These are phyloP conservation scores for Ennomos quercinarius DNA, from an alignment of 2,888 invertebrate species.

Conservation along the genomic window DNA sequence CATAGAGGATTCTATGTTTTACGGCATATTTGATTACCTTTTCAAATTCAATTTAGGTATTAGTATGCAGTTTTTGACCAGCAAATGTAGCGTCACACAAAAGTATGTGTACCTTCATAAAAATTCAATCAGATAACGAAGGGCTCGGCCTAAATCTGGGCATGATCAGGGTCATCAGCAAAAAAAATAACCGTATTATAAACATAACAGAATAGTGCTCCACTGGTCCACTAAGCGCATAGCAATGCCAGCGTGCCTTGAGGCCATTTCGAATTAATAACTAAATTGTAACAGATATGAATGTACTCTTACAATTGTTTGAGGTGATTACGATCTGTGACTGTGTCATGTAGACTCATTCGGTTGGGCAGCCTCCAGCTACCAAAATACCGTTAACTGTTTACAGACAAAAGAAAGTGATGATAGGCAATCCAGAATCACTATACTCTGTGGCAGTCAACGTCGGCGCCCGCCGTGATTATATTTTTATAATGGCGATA, in stretches of 20 bases:
- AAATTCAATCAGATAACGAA: conserved; percentile 58
- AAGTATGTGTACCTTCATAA: conserved; percentile 32
- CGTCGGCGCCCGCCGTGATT: background rate
- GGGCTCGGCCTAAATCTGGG: conserved; percentile 62
- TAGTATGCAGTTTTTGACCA: background rate
- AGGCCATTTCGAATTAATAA: conserved; percentile 64
- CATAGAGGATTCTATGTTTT: no score
- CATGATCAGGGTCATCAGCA: conserved; percentile 67
- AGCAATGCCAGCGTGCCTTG: conserved; percentile 56
- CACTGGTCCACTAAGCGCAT: conserved; percentile 76
- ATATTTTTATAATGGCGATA: no score
- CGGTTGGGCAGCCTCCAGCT: conserved; percentile 7
- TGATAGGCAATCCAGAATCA: conserved; percentile 1
- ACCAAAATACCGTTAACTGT: conserved; percentile 19
- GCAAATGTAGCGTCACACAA: conserved; percentile 15
- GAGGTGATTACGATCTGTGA: conserved; percentile 12
- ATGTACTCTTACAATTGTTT: conserved; percentile 22
- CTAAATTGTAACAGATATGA: conserved; percentile 32
- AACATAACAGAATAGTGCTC: conserved; percentile 79
- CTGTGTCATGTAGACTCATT: conserved; percentile 7
- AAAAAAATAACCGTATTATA: conserved; percentile 79
- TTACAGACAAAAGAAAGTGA: conserved; percentile 23
- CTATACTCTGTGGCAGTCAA: background rate
- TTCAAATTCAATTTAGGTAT: no score
- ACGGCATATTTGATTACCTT: no score